Evolutionary conservation across 1,140 invertebrate species (phyloP), one percentile per base, ranked within the genome.

Genomic region (Caenorhabditis remanei): DNA sequence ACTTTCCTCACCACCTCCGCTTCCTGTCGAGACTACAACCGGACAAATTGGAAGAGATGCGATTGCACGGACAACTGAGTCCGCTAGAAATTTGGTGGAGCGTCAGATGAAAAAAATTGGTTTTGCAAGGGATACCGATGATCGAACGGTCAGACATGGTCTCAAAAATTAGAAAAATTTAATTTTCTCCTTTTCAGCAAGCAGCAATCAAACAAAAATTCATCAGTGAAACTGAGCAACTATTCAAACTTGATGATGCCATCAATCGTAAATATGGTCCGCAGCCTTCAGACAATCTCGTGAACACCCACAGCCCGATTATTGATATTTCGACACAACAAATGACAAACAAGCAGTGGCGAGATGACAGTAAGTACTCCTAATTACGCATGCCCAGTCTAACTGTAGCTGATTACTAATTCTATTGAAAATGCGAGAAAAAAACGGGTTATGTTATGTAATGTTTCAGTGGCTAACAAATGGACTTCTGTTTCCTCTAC

Each of bases 281-380:
- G n/a, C 71, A 79, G 53, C 71, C 71, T 21, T 79, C 71, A 8
- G 71, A 79, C n/a, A 79, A 50, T 79, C 71, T 79, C 13, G 71
- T 79, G 1, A 79, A 79, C 46, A 79, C 71, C 2, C 50, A 79
- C 21, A 79, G 1, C 24, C 71, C 71, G 11, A 50, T 79, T 19
- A 79, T 79, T 24, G 71, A 79, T 79, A 79, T 79, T 13, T 79
- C 71, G 53, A 79, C 71, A 50, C 71, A 79, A 79, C 71, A 79
- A 53, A 50, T 79, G n/a, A 79, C 71, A 13, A 79, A 79, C 71
- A 79, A 50, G 19, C 71, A 79, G 9, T 79, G 71, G 71, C 32
- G 46, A 50, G 46, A 79, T 13, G 46, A 79, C 71, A 50, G 71
- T 79, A 79, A 79, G 43, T 79, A 53, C 71, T 50, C 46, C 46